Conservation (phyloP, 2,113 vertebrate genomes). For the Garra rufa region DNA sequence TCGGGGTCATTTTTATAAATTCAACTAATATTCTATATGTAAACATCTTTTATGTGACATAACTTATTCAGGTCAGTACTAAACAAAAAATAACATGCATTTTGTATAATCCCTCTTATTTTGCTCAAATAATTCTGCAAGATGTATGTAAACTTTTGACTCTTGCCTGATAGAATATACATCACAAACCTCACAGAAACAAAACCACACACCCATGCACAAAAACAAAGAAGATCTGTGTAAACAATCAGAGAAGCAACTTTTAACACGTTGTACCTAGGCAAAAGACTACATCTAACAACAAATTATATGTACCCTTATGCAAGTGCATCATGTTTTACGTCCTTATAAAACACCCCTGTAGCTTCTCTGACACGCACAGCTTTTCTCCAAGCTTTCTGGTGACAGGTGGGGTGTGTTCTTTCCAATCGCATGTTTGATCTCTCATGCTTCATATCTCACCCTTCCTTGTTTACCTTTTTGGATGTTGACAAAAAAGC, state of each 20-base stretch:
- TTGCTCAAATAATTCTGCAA: too few relatives aligned
- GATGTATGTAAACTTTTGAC: too few relatives aligned
- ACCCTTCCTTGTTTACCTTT: constrained; percentile 26
- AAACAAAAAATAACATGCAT: too few relatives aligned
- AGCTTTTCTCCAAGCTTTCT: constrained; percentile 31
- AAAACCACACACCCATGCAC: constrained; percentile 12
- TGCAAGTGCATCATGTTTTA: constrained; percentile 38
- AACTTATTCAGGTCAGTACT: too few relatives aligned
- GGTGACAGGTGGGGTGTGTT: constrained; percentile 20
- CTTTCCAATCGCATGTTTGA: constrained; percentile 36
- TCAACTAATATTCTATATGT: too few relatives aligned
- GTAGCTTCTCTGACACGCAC: constrained; percentile 36
- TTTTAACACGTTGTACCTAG: neutral
- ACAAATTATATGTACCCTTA: constrained; percentile 40
- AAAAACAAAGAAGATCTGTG: constrained; percentile 12
- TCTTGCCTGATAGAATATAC: neutral
- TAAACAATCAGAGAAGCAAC: neutral
- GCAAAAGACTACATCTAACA: constrained; percentile 1
- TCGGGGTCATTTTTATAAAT: too few relatives aligned
- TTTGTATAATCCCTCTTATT: too few relatives aligned
- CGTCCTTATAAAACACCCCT: constrained; percentile 31
- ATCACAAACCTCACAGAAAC: neutral
- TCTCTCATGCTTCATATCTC: constrained; percentile 29
- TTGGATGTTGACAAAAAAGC: constrained; percentile 43
- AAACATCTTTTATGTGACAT: too few relatives aligned